These are phyloP conservation scores for Pterophyllum scalare DNA, from an alignment of 2,113 vertebrate species.

Conservation along the genomic window DNA sequence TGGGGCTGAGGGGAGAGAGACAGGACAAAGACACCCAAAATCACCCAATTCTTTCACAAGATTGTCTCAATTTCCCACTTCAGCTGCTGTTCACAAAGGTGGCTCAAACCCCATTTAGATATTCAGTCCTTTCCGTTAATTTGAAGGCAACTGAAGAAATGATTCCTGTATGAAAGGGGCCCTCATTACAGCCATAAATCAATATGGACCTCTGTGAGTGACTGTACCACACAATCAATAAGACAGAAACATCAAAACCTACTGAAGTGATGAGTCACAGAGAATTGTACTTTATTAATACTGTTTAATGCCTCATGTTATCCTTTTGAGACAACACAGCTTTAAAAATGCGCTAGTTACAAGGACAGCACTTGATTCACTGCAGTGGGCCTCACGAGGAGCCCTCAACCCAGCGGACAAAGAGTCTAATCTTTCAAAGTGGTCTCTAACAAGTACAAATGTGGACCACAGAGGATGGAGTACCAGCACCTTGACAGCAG, in stretches of 20 bases:
- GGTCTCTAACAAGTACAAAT: constrained; percentile 48
- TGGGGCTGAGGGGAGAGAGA: too few relatives aligned
- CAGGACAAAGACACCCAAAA: too few relatives aligned
- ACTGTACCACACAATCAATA: constrained; percentile 1
- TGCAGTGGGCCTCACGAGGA: not conserved
- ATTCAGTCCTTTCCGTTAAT: too few relatives aligned
- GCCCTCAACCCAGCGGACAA: constrained; percentile 1
- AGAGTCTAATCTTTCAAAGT: constrained; percentile 31
- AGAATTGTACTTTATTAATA: not conserved
- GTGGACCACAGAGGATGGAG: not conserved
- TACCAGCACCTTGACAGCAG: constrained; percentile 17
- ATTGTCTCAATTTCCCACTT: not conserved
- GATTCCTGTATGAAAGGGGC: too few relatives aligned
- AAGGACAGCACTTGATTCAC: constrained; percentile 15
- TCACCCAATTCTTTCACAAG: not conserved
- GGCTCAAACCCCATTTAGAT: not conserved
- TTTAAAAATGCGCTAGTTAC: not conserved
- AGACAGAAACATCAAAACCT: not conserved
- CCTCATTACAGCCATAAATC: not conserved
- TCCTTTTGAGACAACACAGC: accelerated
- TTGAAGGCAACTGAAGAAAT: too few relatives aligned
- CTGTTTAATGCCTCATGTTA: not conserved
- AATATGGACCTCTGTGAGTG: not conserved
- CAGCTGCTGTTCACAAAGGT: not conserved
- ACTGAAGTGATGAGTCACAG: constrained; percentile 13